Evolutionary conservation across 2,888 invertebrate species (phyloP), one percentile per base, ranked within the genome.

Genomic region (Carterocephalus palaemon): DNA sequence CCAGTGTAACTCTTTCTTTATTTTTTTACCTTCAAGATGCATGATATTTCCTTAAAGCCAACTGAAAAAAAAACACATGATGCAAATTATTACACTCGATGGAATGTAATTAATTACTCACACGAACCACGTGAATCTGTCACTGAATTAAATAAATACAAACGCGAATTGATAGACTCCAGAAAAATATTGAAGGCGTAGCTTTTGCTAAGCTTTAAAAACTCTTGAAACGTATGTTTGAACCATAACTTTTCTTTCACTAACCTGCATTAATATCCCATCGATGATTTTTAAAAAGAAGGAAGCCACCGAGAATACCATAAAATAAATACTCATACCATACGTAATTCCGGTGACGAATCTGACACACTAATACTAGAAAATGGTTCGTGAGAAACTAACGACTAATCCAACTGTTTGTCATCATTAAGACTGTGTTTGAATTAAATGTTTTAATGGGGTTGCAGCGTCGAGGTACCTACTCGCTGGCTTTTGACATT

Each of bases 381-480:
- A 54, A 56, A 46, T 60, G 62, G 65, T 57, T 67, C 65, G 70
- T 66, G 67, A 66, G 53, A 69, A 62, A 64, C 79, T 84, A 82
- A 84, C 53, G 55, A 80, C 82, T 84, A 83, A 83, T 68, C 56
- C 32, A 66, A 59, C 41, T 45, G 20, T 54, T 41, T 49, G 48
- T 48, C 39, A 42, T 47, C 45, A 49, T 49, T 60, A 71, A 67
- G 71, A 75, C 66, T 80, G 69, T 83, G 74, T 80, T 74, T 79
- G 75, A 76, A 69, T 68, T 71, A 73, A 67, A 73, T 75, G 70
- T 85, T 85, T 85, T 84, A 65, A 81, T 84, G 77, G 81, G 85
- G 84, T 87, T 87, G 71, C 88, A 88, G 88, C 87, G 78, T 87
- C 88, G 80, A 87, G 88, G 71, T 88, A 88, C 69, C 87, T 88